These are phyloP conservation scores for Lateolabrax maculatus DNA, from an alignment of 2,797 vertebrate genomes.

Conservation along the genomic window DNA sequence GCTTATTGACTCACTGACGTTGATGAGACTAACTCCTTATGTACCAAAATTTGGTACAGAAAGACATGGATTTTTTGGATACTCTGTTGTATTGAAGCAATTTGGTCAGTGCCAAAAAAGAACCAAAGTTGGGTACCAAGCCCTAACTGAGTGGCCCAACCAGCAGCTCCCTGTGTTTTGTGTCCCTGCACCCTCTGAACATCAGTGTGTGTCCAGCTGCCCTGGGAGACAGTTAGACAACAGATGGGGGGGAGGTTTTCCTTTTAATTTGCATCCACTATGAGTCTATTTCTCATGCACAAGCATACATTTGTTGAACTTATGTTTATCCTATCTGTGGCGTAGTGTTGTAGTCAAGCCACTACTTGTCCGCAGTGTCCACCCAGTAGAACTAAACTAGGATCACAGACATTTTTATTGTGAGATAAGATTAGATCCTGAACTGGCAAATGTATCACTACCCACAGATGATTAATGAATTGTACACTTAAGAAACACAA, in stretches of 20 bases:
- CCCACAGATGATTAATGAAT: not conserved
- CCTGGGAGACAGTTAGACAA: constrained; percentile 29
- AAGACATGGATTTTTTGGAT: too few relatives aligned
- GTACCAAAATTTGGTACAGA: too few relatives aligned
- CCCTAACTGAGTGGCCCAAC: constrained; percentile 14
- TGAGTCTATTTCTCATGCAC: constrained; percentile 9
- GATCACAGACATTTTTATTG: not conserved
- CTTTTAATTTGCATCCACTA: constrained; percentile 58
- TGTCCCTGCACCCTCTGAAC: constrained; percentile 38
- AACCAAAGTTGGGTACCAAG: too few relatives aligned
- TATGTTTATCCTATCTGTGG: not conserved
- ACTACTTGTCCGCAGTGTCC: not conserved
- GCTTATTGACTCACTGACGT: too few relatives aligned
- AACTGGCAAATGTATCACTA: not conserved
- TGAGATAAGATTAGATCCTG: not conserved
- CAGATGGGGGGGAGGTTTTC: constrained; percentile 30
- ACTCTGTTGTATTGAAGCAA: too few relatives aligned
- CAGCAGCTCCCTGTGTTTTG: constrained; percentile 46
- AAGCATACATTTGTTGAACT: constrained; percentile 23
- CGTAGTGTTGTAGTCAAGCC: not conserved
- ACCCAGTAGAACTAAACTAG: not conserved
- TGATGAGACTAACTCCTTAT: too few relatives aligned
- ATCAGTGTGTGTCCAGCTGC: constrained; percentile 44
- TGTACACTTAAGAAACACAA: not conserved
- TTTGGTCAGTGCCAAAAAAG: too few relatives aligned